Evolutionary conservation across 2,888 invertebrate genomes (phyloP), one percentile per base, ranked within the genome.

Genomic region (Cheilosia grossa): DNA sequence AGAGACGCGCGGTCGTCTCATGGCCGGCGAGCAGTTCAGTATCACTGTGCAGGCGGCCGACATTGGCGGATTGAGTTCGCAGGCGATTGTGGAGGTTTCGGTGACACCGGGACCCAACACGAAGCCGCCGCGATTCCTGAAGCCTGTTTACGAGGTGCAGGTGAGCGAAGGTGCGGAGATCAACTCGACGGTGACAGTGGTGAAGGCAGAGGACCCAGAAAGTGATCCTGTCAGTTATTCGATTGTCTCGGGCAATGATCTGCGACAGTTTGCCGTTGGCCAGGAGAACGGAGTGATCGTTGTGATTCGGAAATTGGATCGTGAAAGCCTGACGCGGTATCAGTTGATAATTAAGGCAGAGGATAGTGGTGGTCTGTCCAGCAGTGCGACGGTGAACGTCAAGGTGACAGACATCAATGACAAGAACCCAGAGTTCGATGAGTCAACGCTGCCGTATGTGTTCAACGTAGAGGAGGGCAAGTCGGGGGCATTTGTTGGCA

Each of bases 331-430:
- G n/a, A 97, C 97, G 2, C 93, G 96, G 88, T 98, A 98, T 91
- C 96, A 97, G 90, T 91, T 98, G 93, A 96, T 97, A 89, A 94
- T 98, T 64, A 95, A 94, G 92, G 97, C 97, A 0, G 97, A 97
- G 91, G 98, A 98, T 90, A 95, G 96, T 27, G 97, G 97, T 1
- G 96, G 96, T 54, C 91, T 97, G 44, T 94, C 95, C 0, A 96
- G 95, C 88, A 96, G 96, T 1, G 96, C 97, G 0, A 97, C 96
- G 0, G 96, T 98, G 0, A 97, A 97, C 89, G 96, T 98, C 73
- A 96, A 96, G 90, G 96, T 98, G 1, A 97, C 97, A 0, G 98
- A 98, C 89, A 97, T 97, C 83, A 98, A 98, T 90, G 98, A 98
- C 89, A 97, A 97, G 89, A 97, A 97, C 90, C 98, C 98, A 0